Base-by-base conservation (phyloP, 2,888 invertebrate species). In the Dolichomitus sp. region DNA sequence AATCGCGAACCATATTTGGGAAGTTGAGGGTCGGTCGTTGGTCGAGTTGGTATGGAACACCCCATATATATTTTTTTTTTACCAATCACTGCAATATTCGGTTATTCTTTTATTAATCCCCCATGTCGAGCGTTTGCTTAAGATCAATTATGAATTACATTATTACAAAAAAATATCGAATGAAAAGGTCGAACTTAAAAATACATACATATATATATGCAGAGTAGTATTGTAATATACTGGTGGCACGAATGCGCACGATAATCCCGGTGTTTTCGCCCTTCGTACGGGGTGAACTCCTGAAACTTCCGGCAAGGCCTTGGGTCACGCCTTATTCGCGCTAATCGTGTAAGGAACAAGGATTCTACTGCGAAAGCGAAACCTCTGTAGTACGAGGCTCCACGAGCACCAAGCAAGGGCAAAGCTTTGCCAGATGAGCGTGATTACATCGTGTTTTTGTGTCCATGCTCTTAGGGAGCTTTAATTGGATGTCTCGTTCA, bases 291-390 rank as follows among this genome's bases (percentile, higher is more conserved):
- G 30, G 66, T 45, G 57, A 75, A 63, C 19, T 45, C 66, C 37
- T 59, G 66, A 45, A 68, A 59, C 33, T 57, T 61, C 19, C 4
- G 1, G 1, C 45, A 48, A 76, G 48, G 45, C 76, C 76, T 76
- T 76, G 76, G 59, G 68, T 76, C 76, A 76, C 68, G 68, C 61
- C 61, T 63, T 63, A 68, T 76, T 59, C 48, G 30, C 48, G 45
- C 48, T 17, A 59, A 37, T 59, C 48, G 48, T 66, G 68, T 59
- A 76, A 76, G 61, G 61, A 42, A 4, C 76, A 30, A 76, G 59
- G 59, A 76, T 57, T 75, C 57, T 45, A 66, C 33, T 48, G 57
- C 30, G 68, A 57, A 52, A 74, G 52, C 40, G 61, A 63, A 40
- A 23, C 12, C 61, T 9, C 27, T 17, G 45, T 14, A 40, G 30